Conservation (phyloP, 1,140 invertebrate genomes). For the Pomacea maculata region DNA sequence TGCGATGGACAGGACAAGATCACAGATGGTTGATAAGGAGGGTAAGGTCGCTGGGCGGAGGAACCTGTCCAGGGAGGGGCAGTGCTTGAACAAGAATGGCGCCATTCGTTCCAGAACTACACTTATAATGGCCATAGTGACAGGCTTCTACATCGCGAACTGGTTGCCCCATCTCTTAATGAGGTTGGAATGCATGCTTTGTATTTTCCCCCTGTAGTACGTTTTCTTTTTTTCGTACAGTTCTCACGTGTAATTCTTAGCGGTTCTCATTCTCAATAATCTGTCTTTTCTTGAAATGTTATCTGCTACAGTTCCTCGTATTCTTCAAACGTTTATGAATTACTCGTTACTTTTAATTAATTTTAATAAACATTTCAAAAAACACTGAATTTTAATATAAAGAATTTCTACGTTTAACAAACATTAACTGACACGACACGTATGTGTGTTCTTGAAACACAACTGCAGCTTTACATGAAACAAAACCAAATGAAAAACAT, state of each 20-base stretch:
- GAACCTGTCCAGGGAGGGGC: background rate
- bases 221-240: no score
- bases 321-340: background rate
- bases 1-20: background rate
- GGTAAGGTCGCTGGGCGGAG: background rate
- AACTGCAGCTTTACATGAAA: no score
- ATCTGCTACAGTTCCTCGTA: background rate
- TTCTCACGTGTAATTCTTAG: no score
- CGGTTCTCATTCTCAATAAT: background rate
- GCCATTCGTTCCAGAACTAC: constrained; percentile 24
- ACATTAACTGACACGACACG: no score
- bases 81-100: background rate
- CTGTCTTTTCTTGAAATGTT: background rate
- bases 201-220: no score
- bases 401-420: no score
- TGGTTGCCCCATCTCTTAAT: constrained; percentile 30
- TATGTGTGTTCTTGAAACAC: no score
- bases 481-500: no score
- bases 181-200: background rate
- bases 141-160: constrained; percentile 23
- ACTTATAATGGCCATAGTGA: constrained; percentile 27
- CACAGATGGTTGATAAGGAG: background rate
- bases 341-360: background rate
- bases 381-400: no score
- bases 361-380: no score